Base-by-base conservation (phyloP, 2,113 vertebrate species). In the Ochotona princeps region DNA sequence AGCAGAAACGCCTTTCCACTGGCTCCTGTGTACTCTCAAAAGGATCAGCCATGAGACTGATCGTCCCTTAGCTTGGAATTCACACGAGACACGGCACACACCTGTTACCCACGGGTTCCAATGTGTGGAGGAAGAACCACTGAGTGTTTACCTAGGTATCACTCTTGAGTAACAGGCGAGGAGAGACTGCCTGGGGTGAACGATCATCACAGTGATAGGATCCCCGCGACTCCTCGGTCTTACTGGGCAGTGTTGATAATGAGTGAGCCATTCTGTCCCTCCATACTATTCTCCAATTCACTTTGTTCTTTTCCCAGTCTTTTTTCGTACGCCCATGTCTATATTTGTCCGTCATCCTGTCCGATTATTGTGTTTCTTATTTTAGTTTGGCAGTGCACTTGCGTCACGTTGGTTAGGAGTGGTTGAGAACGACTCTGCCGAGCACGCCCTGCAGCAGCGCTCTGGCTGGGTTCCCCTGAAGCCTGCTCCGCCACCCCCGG, bases 331-430 rank as follows among this genome's bases (percentile, higher is more conserved):
- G 14, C 70, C 67, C 47, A 23, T 87, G 17, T 44, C 18, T 78
- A 1, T 51, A 15, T 84, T 47, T 75, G 79, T 86, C 73, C 61
- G 7, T 65, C 44, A 26, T 83, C 66, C 32, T 61, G 47, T 94
- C 76, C 18, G 25, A 57, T 78, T 15, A 47, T 93, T 60, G 14
- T 18, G 18, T 35, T 70, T 87, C 72, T 26, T 78, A 70, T 90
- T 91, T 75, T 35, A 70, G 66, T 80, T 75, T 51, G 61, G 63
- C 72, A 93, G 28, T 9, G 38, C 60, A 44, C 75, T 84, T 84
- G 73, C 51, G 44, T 92, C 94, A 95, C 13, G 60, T 75, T 67
- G 72, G 80, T 94, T 80, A 15, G 47, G 26, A 72, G 89, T 23
- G 44, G n/a, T 73, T 75, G 70, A 73, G 51, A 25, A 11, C 13